Evolutionary conservation across 2,888 invertebrate genomes (phyloP).

Genomic region (Chrysomela aeneicollis): DNA sequence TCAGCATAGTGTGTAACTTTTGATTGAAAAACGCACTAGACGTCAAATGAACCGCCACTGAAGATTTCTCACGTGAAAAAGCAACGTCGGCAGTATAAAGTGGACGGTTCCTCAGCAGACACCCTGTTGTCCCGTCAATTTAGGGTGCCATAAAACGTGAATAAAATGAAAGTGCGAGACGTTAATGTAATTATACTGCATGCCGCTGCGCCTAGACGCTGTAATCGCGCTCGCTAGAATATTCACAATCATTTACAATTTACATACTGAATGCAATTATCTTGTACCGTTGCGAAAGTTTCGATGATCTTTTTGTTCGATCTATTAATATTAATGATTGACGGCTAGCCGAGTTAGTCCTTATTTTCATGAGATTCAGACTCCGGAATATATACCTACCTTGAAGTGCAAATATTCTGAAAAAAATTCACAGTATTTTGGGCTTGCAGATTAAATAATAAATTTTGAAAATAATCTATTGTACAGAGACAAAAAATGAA

Average conservation of each 20-base stretch:
- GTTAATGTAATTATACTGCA: slow-evolving; percentile 51
- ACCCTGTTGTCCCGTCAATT: slow-evolving; percentile 58
- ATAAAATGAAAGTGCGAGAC: slow-evolving; percentile 49
- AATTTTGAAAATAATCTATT: no score
- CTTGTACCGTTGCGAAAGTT: slow-evolving; percentile 28
- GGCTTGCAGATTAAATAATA: no score
- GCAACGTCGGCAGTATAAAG: slow-evolving; percentile 48
- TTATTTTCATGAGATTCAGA: neutral
- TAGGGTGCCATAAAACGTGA: slow-evolving; percentile 54
- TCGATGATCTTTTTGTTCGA: slow-evolving; percentile 22
- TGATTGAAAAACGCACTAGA: no score
- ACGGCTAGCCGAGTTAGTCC: neutral
- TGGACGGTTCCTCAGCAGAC: slow-evolving; percentile 52
- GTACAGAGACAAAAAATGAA: no score
- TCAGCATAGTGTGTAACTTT: no score
- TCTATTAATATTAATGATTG: neutral
- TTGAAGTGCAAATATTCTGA: no score
- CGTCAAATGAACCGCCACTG: neutral
- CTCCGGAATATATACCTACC: no score
- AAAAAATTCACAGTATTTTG: no score
- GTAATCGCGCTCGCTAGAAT: slow-evolving; percentile 34
- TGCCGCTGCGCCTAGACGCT: slow-evolving; percentile 36
- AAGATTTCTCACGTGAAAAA: slow-evolving; percentile 54
- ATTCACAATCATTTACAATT: slow-evolving; percentile 24
- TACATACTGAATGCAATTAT: slow-evolving; percentile 33